Evolutionary conservation across 2,113 vertebrate genomes (phyloP), one percentile per base, ranked within the genome.

Genomic region (Delphinus delphis): DNA sequence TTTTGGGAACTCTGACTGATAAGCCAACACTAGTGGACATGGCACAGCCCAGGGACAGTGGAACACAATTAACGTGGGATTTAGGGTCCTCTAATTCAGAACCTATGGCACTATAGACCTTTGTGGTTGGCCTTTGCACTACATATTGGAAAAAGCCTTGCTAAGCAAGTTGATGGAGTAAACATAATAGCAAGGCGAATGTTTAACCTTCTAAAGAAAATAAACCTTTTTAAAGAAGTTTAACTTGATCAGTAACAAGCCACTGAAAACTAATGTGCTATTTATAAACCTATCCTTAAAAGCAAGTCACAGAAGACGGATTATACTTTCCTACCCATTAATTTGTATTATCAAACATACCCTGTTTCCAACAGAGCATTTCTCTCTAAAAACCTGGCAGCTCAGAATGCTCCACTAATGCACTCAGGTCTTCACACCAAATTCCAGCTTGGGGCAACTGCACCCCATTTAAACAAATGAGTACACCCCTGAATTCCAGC

Each of bases 161-260:
- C 79, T 81, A 71, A 95, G 86, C 86, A 91, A 95, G 89, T 26
- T 55, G 77, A 86, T 77, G 91, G 82, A 86, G 55, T 93, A 94
- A 97, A 96, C 88, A 86, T n/a, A 83, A 93, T 67, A 6, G 65
- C 80, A 77, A 92, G 95, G 89, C 79, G 63, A 93, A 98, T 96
- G 70, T 97, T 94, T 96, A 97, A 97, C 86, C 77, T 95, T 90
- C 74, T 81, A 96, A 96, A 94, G 86, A 97, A 97, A 94, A 97
- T 53, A 95, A 91, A 67, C 38, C 62, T 86, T 96, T 94, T 94
- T 41, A 76, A 93, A 97, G 80, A 92, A 93, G 87, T 95, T 95
- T 82, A 93, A 91, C 85, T 88, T 97, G 73, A 96, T 94, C 77
- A 90, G 88, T 25, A 95, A 63, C 93, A 86, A 85, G 82, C 62